Base-by-base conservation (phyloP, 1,140 invertebrate genomes). In the Macrobrachium rosenbergii region DNA sequence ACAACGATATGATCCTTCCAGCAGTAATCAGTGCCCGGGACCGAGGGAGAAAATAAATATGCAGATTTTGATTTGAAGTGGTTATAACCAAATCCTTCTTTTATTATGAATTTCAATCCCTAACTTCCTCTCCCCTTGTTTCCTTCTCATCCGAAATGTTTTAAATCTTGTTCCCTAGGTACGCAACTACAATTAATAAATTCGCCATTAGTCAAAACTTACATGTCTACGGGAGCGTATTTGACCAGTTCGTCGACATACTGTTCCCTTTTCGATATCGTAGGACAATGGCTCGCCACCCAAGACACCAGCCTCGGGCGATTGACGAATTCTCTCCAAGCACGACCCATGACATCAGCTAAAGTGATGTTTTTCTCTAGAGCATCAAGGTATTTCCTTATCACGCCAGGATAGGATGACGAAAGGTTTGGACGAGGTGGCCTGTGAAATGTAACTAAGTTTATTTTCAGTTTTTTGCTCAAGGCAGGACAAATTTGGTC, bases 211-310 rank as follows among this genome's bases (percentile, higher is more conserved):
- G 16, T 21, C 19, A 17, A 10, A 21, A 76, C 82, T 84, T 45
- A 84, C 82, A n/a, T 84, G 28, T 67, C 73, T 19, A 84, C 82
- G 5, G 28, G 10, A 7, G 77, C 23, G 82, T 84, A 84, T 63
- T 84, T 77, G 6, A 37, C 8, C 2, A 84, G 82, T 45, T 84
- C 59, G 19, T 16, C 12, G n/a, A 84, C 59, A 60, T 84, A 84
- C 28, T 84, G 23, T 43, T 84, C 82, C 17, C 82, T 59, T n/a
- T 45, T 84, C 8, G 82, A 67, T 1, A 14, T 8, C 14, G 82
- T 84, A 16, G 5, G 17, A 17, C 82, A 84, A 28, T 84, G 82
- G 73, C 82, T 84, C 59, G 73, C 62, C 82, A 84, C 64, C 72
- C 73, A 84, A 10, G 82, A 72, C 82, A 84, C 82, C 73, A 84